These are phyloP conservation scores for Oconnorella tubifera DNA, from an alignment of 2,888 invertebrate species.

Conservation along the genomic window DNA sequence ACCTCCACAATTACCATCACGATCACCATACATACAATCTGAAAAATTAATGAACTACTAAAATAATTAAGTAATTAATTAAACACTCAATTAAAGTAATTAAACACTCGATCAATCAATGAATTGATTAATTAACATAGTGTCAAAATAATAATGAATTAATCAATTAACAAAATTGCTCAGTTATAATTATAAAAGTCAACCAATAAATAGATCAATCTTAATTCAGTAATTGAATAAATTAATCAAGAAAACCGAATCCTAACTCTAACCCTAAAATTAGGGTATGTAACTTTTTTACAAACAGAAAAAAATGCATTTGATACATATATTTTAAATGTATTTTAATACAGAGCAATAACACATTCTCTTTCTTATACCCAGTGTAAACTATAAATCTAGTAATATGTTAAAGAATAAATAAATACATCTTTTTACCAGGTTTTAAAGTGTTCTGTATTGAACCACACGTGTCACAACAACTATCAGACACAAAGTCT, in stretches of 20 bases:
- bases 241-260: too few relatives aligned
- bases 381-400: too few relatives aligned
- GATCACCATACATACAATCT: background rate
- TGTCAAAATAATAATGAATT: background rate
- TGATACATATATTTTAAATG: too few relatives aligned
- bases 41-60: background rate
- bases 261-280: too few relatives aligned
- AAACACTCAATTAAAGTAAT: background rate
- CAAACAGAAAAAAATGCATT: background rate
- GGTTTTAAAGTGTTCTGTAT: too few relatives aligned
- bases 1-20: background rate
- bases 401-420: too few relatives aligned
- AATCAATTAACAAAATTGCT: background rate
- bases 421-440: too few relatives aligned
- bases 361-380: too few relatives aligned
- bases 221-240: too few relatives aligned
- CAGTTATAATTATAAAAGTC: background rate
- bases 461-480: constrained; percentile 7
- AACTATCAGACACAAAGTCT: background rate
- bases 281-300: background rate
- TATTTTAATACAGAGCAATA: too few relatives aligned
- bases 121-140: background rate
- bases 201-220: too few relatives aligned
- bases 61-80: background rate
- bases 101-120: background rate